A percentile compares a stretch with the other conserved stretches of the same genome.
phyloP scores from a whole-genome alignment of 2,888 invertebrate species.

The Gymnoscelis rufifasciata region DNA sequence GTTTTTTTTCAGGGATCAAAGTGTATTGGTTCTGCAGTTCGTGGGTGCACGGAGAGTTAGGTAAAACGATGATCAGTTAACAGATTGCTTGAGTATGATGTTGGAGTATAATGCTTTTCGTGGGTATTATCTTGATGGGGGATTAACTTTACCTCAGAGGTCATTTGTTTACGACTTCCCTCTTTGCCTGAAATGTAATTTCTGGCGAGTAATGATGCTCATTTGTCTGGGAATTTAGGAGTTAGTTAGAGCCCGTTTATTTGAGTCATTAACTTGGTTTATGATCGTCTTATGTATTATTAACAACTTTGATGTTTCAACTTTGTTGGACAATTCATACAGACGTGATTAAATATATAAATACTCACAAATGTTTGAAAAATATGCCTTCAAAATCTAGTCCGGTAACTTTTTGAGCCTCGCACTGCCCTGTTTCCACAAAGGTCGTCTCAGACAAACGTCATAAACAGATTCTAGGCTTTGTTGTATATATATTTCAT shows the following conservation, averaged over 20 bases:
- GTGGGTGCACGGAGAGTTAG: constrained; percentile 52
- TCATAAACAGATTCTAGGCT: too few species aligned
- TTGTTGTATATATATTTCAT: too few species aligned
- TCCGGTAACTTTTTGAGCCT: too few species aligned
- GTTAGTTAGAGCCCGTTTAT: not conserved
- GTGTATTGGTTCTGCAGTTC: constrained; percentile 32
- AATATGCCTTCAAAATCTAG: too few species aligned
- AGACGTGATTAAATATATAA: too few species aligned
- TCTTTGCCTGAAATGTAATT: constrained; percentile 8
- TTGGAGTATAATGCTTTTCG: constrained; percentile 35
- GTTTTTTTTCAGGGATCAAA: constrained; percentile 6
- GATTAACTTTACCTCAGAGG: constrained; percentile 11
- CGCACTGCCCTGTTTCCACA: too few species aligned
- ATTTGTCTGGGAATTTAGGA: constrained; percentile 1
- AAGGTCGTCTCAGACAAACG: too few species aligned
- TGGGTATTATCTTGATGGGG: constrained; percentile 35
- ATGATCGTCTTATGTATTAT: too few species aligned
- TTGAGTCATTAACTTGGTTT: not conserved
- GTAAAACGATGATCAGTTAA: constrained; percentile 48
- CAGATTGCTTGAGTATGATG: constrained; percentile 41
- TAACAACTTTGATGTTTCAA: too few species aligned
- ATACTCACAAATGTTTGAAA: too few species aligned
- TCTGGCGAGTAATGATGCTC: not conserved
- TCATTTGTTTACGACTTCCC: constrained; percentile 13
- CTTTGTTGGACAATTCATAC: too few species aligned